Evolutionary conservation across 2,888 invertebrate genomes (phyloP).

Genomic region (Blomia tropicalis): DNA sequence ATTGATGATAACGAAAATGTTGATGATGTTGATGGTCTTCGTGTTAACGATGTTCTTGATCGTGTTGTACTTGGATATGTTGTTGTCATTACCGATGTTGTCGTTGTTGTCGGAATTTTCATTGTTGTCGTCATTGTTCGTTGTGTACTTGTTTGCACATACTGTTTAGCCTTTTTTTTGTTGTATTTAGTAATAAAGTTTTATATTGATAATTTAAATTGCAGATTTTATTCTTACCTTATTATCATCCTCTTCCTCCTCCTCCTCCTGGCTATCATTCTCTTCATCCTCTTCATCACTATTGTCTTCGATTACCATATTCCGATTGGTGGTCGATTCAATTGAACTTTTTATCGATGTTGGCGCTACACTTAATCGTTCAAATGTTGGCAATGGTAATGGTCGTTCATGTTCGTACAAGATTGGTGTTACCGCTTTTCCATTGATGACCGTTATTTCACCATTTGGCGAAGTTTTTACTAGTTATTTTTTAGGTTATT

Average conservation of each 20-base stretch:
- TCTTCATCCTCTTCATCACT: neutral
- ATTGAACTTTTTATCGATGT: neutral
- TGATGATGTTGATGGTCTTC: too few relatives aligned
- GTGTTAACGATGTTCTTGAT: too few relatives aligned
- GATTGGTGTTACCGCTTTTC: constrained; percentile 4
- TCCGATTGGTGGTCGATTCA: neutral
- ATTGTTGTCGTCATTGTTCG: constrained; percentile 1
- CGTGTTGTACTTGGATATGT: neutral
- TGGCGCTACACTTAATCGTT: too few relatives aligned
- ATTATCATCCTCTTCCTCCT: constrained; percentile 3
- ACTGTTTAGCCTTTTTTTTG: too few relatives aligned
- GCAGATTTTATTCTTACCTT: too few relatives aligned
- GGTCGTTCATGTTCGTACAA: neutral
- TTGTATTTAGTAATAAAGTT: too few relatives aligned
- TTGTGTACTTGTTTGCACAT: neutral
- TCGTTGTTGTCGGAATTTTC: neutral
- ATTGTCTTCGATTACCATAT: neutral
- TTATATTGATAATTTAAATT: too few relatives aligned
- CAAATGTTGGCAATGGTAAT: neutral
- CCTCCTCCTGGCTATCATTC: neutral
- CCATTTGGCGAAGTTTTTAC: constrained; percentile 17
- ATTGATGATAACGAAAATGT: too few relatives aligned
- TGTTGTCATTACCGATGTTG: neutral
- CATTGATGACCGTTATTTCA: constrained; percentile 14
- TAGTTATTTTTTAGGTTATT: neutral